These are phyloP conservation scores for Emydocephalus ijimae DNA, from an alignment of 2,113 vertebrate species.

Conservation along the genomic window DNA sequence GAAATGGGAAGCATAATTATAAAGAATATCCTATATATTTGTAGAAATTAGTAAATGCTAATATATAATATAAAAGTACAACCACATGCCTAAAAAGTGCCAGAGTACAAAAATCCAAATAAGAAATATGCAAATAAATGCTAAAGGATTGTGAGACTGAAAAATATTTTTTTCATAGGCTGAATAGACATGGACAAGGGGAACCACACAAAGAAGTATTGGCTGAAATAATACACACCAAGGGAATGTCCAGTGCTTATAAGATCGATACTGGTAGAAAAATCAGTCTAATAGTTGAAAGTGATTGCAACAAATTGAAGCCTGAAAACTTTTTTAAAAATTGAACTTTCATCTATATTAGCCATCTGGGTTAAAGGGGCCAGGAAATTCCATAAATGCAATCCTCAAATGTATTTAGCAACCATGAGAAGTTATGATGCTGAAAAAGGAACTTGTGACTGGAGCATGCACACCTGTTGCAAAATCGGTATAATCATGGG, in stretches of 20 bases:
- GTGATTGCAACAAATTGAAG: not conserved
- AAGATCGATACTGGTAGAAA: not conserved
- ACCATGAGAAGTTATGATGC: too few species aligned
- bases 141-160: not conserved
- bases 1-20: not conserved
- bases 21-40: not conserved
- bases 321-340: not conserved
- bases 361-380: not conserved
- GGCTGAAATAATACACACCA: not conserved
- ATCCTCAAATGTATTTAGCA: too few species aligned
- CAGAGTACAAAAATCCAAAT: not conserved
- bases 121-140: not conserved
- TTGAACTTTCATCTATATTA: not conserved
- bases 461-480: too few species aligned
- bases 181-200: not conserved
- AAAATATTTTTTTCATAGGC: not conserved
- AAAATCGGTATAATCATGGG: too few species aligned
- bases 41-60: not conserved
- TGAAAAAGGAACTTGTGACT: too few species aligned
- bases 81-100: not conserved
- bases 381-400: not conserved
- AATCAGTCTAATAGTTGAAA: not conserved
- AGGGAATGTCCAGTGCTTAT: not conserved
- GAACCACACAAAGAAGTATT: not conserved
- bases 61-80: not conserved